These are phyloP conservation scores for Drosophila leonis DNA, from an alignment of 2,888 invertebrate genomes.

Conservation along the genomic window DNA sequence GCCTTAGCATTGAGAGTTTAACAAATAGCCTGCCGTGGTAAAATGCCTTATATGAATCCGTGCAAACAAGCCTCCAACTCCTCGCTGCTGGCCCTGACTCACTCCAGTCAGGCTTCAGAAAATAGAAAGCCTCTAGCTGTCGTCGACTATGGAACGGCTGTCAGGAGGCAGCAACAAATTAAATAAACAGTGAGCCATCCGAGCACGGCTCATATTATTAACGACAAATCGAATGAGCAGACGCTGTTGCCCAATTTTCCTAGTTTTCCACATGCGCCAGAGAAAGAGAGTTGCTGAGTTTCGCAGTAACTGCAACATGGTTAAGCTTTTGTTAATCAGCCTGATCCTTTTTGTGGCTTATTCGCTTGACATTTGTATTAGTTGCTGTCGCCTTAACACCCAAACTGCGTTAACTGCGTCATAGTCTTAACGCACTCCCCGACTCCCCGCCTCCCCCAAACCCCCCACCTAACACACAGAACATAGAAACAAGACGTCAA, in stretches of 20 bases:
- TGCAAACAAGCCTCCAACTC: conserved; percentile 11
- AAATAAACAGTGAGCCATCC: conserved; percentile 65
- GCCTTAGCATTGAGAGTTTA: conserved; percentile 67
- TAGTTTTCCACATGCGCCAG: not conserved
- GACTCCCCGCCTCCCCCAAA: too few species aligned
- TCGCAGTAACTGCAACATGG: conserved; percentile 24
- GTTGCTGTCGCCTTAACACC: conserved; percentile 55
- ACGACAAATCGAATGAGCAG: conserved; percentile 64
- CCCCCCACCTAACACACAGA: not conserved
- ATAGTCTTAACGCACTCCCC: conserved; percentile 14
- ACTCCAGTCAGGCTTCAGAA: not conserved
- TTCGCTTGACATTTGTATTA: conserved; percentile 82
- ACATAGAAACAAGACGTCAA: conserved; percentile 54
- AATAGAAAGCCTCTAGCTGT: conserved; percentile 44
- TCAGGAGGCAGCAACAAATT: conserved; percentile 66
- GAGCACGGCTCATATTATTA: conserved; percentile 73
- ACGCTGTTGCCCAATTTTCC: conserved; percentile 1
- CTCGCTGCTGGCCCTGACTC: not conserved
- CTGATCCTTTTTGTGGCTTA: conserved; percentile 81
- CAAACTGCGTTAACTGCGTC: conserved; percentile 32
- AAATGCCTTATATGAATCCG: conserved; percentile 46
- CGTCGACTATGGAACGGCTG: conserved; percentile 36
- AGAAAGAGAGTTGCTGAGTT: not conserved
- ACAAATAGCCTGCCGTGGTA: conserved; percentile 68
- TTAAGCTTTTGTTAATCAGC: conserved; percentile 81